Evolutionary conservation across 1,140 invertebrate genomes (phyloP), one percentile per base, ranked within the genome.

Genomic region (Sitophilus oryzae): DNA sequence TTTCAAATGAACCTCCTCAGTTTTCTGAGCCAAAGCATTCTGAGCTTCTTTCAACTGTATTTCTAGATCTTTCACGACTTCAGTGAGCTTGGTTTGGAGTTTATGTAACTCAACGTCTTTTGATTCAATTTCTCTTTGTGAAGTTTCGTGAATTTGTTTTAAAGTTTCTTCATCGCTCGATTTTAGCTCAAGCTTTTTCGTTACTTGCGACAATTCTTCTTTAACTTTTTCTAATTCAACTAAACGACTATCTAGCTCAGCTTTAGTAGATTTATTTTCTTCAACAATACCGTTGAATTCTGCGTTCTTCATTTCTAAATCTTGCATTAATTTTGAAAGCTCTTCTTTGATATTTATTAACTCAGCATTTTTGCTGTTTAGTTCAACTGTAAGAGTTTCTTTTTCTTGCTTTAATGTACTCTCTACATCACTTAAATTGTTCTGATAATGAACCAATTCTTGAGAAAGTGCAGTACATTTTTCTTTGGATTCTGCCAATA

Each of bases 161-260:
- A 59, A 34, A 21, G 2, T 16, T 21, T 14, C 15, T 34, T 52
- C 44, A 3, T 52, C 49, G 15, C 15, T 48, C n/a, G 36, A 16
- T 37, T 58, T 45, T 3, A n/a, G 30, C 22, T 52, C 37, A 9
- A 53, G 44, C 25, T 59, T 61, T 19, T 48, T 50, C 3, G 23
- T 30, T 44, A 56, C 22, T 41, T 50, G 11, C 3, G 41, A 16
- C 1, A 58, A 46, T 44, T 65, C 49, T 16, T 53, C 22, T 50
- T 51, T 51, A 14, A 55, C n/a, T 16, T 46, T 45, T 16, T 65
- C 58, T 3, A 70, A 52, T 14, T 46, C 43, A 15, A 23, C 10
- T n/a, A 20, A 25, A 25, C 37, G 36, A 36, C 15, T 6, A 16
- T 54, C 20, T 9, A 21, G 20, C 16, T 52, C 25, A 9, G 18